phyloP scores from a whole-genome alignment of 2,113 vertebrate genomes.

The Notarius quadriscutis region DNA sequence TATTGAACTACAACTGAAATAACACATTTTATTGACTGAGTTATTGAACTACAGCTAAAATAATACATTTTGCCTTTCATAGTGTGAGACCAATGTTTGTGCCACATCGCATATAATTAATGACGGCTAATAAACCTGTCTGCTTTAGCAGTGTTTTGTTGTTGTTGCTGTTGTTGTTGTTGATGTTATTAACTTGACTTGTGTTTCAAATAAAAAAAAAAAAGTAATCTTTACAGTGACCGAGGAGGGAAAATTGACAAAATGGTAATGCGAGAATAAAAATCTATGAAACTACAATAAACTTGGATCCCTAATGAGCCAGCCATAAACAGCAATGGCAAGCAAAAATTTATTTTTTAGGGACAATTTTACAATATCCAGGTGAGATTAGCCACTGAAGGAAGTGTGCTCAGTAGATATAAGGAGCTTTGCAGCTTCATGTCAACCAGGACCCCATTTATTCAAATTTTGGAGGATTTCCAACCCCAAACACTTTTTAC shows the following conservation, averaged over 20 bases:
- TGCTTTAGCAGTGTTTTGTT: background rate
- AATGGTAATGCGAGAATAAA: background rate
- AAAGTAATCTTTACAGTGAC: background rate
- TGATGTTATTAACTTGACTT: background rate
- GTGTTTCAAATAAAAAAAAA: background rate
- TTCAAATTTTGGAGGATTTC: background rate
- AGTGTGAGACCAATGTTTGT: background rate
- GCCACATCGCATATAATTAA: background rate
- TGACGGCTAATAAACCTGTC: background rate
- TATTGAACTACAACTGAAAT: conserved; percentile 3
- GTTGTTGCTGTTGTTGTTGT: background rate
- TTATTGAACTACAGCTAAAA: conserved; percentile 1
- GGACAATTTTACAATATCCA: background rate
- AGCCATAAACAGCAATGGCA: background rate
- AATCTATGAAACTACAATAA: background rate
- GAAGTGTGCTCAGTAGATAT: background rate
- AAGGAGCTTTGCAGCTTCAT: background rate
- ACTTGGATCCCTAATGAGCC: background rate
- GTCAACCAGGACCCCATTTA: background rate
- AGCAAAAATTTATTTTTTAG: background rate
- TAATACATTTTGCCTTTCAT: conserved; percentile 1
- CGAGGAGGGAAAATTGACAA: background rate
- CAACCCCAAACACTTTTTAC: background rate
- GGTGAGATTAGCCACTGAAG: background rate
- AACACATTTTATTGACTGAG: conserved; percentile 8